Evolutionary conservation across 2,797 vertebrate species (phyloP), one percentile per base, ranked within the genome.

Genomic region (Labeo calbasu): DNA sequence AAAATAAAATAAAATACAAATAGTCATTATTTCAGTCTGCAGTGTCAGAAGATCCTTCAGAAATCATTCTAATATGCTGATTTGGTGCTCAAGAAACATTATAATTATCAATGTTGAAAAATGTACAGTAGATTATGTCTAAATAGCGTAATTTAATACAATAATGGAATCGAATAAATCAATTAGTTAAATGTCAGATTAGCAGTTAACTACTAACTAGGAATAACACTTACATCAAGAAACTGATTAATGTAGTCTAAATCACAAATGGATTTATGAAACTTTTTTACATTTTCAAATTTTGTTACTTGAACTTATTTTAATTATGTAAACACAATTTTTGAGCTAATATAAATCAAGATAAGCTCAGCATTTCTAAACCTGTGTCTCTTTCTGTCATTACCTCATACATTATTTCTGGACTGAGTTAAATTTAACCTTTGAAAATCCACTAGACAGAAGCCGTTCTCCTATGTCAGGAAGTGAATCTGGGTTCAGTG

Each of bases 401-500:
- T 69, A 40, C 73, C 43, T 83, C 77, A 86, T 77, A 25, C 12
- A 61, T 55, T 85, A 77, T 86, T 77, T 82, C 50, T 85, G 83
- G 66, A 85, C 77, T 13, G 23, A 69, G 73, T 66, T 59, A 81
- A 68, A 25, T 70, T 71, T 87, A 2, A 91, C 92, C 85, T 88
- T 92, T 91, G 84, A 90, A 91, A 92, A 91, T 82, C 4, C 15
- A 55, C 65, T 48, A 2, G 5, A 84, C 14, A 71, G 87, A 86
- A 86, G 77, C 61, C 25, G 77, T 11, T 61, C 78, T 87, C 75
- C 53, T 9, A 21, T 55, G 61, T 66, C 77, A 68, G 32, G 40
- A 75, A 73, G n/a, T 77, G 10, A 75, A 66, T 80, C n/a, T 65
- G 57, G 70, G 51, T 75, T 63, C 23, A 66, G 43, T 55, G 48